phyloP scores from a whole-genome alignment of 2,797 vertebrate species.

The Graptemys geographica region DNA sequence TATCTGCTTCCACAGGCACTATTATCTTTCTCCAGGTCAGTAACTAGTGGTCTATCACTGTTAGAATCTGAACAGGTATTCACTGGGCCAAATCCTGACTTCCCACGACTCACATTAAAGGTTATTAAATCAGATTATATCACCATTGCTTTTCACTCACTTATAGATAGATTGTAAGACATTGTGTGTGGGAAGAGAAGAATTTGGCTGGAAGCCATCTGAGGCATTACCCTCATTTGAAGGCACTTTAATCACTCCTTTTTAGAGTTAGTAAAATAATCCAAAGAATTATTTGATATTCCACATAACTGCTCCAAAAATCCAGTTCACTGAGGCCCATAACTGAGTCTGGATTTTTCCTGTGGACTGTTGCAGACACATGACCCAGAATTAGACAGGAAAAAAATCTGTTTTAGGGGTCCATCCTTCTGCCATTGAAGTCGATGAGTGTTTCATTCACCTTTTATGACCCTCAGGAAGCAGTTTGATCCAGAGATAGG shows the following conservation, averaged over 20 bases:
- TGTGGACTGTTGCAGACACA: not conserved
- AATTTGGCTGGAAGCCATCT: not conserved
- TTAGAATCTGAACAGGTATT: not conserved
- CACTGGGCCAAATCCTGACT: not conserved
- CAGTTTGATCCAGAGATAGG: fast-evolving
- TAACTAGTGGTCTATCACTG: not conserved
- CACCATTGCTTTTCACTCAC: not conserved
- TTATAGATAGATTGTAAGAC: not conserved
- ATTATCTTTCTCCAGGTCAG: not conserved
- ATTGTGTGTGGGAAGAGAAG: not conserved
- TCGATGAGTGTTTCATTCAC: not conserved
- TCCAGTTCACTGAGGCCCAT: not conserved
- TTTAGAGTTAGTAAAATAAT: not conserved
- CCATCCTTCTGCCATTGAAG: not conserved
- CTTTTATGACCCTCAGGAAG: fast-evolving
- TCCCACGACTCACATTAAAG: not conserved
- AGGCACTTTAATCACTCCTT: not conserved
- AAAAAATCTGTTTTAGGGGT: not conserved
- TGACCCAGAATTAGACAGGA: not conserved
- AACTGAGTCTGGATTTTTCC: not conserved
- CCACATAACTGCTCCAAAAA: not conserved
- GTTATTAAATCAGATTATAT: not conserved
- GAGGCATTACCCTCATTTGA: not conserved
- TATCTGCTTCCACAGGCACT: not conserved
- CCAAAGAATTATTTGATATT: not conserved